phyloP scores from a whole-genome alignment of 2,113 vertebrate species.

The Cyprinodon tularosa region DNA sequence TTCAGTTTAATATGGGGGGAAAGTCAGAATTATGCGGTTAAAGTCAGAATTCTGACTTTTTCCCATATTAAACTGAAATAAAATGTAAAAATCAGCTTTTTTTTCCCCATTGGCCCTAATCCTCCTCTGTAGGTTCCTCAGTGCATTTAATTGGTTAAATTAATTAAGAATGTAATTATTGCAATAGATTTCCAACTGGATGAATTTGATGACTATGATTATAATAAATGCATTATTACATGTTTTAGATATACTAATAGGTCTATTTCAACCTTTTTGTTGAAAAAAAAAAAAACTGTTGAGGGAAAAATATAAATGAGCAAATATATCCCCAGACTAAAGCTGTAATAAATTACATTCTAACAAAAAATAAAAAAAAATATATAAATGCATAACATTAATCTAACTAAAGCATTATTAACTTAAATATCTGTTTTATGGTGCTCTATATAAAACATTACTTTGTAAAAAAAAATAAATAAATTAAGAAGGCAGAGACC shows the following conservation, averaged over 20 bases:
- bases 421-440: background rate
- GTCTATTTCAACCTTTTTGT: no score
- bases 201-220: no score
- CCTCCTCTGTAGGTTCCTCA: background rate
- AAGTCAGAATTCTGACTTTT: no score
- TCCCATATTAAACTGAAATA: no score
- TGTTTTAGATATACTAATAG: no score
- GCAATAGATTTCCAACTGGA: background rate
- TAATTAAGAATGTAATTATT: background rate
- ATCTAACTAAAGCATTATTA: background rate
- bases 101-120: no score
- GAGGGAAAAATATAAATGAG: background rate
- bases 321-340: background rate
- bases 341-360: background rate
- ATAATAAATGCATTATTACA: no score
- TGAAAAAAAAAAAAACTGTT: no score
- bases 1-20: no score
- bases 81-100: no score
- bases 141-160: background rate
- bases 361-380: background rate
- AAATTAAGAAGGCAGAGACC: background rate
- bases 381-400: background rate
- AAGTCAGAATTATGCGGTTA: no score
- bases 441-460: background rate
- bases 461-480: background rate